Evolutionary conservation across 2,888 invertebrate genomes (phyloP).

Genomic region (Tupiocoris notatus): DNA sequence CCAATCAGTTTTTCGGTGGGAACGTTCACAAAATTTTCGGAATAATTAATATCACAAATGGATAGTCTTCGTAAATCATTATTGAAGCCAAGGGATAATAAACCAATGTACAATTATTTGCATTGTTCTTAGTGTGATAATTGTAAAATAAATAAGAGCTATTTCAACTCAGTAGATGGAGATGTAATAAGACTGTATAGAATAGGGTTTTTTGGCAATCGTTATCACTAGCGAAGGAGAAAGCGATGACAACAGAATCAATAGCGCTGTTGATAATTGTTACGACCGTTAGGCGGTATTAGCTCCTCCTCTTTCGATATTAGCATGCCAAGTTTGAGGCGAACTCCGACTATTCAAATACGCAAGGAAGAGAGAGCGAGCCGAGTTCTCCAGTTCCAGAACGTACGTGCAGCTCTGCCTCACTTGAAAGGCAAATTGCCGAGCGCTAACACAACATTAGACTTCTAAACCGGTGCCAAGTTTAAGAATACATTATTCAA

Average conservation of each 20-base stretch:
- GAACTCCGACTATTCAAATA: slow-evolving; percentile 35
- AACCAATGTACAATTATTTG: too few relatives aligned
- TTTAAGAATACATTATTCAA: slow-evolving; percentile 44
- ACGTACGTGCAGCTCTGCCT: slow-evolving; percentile 1
- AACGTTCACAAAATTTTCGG: too few relatives aligned
- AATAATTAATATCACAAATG: too few relatives aligned
- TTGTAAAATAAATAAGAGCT: too few relatives aligned
- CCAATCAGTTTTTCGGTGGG: too few relatives aligned
- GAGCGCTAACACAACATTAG: slow-evolving; percentile 43
- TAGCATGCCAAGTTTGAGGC: slow-evolving; percentile 44
- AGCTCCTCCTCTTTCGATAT: slow-evolving; percentile 23
- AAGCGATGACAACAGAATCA: slow-evolving; percentile 33
- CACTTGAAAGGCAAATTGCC: slow-evolving; percentile 44
- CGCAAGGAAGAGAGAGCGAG: not conserved
- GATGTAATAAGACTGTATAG: too few relatives aligned
- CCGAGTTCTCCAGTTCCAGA: not conserved
- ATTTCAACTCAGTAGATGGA: too few relatives aligned
- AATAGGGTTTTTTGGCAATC: too few relatives aligned
- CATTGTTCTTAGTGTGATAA: too few relatives aligned
- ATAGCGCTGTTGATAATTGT: slow-evolving; percentile 33
- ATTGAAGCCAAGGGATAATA: too few relatives aligned
- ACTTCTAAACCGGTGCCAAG: slow-evolving; percentile 42
- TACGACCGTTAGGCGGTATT: slow-evolving; percentile 29
- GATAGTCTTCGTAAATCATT: too few relatives aligned
- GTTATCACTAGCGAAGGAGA: not conserved